Conservation (phyloP, 2,888 invertebrate species). For the Eupithecia insigniata region DNA sequence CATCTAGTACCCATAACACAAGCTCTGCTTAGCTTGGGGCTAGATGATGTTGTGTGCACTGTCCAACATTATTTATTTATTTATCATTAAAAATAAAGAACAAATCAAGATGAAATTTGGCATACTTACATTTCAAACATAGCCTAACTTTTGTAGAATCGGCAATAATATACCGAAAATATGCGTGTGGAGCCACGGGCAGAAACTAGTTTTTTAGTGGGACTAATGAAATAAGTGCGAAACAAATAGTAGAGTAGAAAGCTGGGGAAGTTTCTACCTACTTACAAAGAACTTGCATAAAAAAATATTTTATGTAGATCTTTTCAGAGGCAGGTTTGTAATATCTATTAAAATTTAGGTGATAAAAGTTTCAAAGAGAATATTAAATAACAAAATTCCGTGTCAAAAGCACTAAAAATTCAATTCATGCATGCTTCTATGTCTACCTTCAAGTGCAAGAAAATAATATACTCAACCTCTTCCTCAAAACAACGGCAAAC, state of each 20-base stretch:
- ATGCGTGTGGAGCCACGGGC: too few relatives aligned
- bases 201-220: too few relatives aligned
- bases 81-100: too few relatives aligned
- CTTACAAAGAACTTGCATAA: background rate
- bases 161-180: too few relatives aligned
- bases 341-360: background rate
- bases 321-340: background rate
- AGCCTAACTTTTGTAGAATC: too few relatives aligned
- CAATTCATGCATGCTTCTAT: background rate
- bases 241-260: background rate
- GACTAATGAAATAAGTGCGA: too few relatives aligned
- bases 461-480: background rate
- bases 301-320: background rate
- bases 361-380: background rate
- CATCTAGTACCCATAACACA: too few relatives aligned
- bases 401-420: background rate
- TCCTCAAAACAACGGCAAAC: background rate
- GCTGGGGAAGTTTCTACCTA: background rate
- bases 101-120: too few relatives aligned
- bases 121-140: too few relatives aligned
- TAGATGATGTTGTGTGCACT: too few relatives aligned
- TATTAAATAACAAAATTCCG: background rate
- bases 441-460: background rate
- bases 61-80: too few relatives aligned
- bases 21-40: too few relatives aligned